These are phyloP conservation scores for Tachuris rubrigastra DNA, from an alignment of 2,113 vertebrate genomes.

Conservation along the genomic window DNA sequence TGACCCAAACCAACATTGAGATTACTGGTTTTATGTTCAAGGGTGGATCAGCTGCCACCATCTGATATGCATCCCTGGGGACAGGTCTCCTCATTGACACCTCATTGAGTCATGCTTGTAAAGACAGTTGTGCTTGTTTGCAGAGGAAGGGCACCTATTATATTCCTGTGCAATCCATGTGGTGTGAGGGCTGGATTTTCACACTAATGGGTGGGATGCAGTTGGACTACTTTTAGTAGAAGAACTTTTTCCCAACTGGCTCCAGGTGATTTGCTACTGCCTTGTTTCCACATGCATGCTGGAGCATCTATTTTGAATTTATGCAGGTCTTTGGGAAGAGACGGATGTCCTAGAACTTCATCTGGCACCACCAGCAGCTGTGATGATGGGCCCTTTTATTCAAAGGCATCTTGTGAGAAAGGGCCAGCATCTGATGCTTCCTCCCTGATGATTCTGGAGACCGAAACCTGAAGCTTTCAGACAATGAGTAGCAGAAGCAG, in stretches of 20 bases:
- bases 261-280: not conserved
- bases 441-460: not conserved
- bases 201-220: not conserved
- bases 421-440: not conserved
- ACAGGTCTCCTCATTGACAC: not conserved
- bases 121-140: not conserved
- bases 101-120: not conserved
- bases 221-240: not conserved
- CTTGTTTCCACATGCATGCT: not conserved
- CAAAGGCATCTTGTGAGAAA: not conserved
- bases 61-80: not conserved
- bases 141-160: not conserved
- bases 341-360: not conserved
- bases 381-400: not conserved
- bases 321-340: not conserved
- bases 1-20: not conserved
- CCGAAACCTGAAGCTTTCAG: not conserved
- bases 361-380: not conserved
- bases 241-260: not conserved
- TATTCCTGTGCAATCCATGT: not conserved
- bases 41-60: not conserved
- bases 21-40: not conserved
- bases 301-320: not conserved
- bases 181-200: not conserved
- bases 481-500: not conserved